A percentile compares a stretch with the other conserved stretches of the same genome.
Evolutionary conservation across 2,888 invertebrate species (phyloP).

Genomic region (Deilephila porcellus): DNA sequence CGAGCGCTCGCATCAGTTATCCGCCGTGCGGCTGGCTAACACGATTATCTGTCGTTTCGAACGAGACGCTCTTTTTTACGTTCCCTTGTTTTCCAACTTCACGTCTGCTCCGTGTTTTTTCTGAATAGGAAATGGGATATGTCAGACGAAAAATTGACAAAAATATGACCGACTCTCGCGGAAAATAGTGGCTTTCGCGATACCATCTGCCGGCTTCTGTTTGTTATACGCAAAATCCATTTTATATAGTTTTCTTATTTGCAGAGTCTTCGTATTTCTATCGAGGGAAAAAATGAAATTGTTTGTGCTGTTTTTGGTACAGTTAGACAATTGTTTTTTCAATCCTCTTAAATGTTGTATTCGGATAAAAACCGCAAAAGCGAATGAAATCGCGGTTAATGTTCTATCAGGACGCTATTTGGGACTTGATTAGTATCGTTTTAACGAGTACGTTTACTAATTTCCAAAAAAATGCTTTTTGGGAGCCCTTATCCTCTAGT

Average conservation of each 20-base stretch:
- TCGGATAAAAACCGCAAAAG: not conserved
- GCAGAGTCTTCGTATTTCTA: slow-evolving; percentile 33
- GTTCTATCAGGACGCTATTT: not conserved
- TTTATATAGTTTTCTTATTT: slow-evolving; percentile 74
- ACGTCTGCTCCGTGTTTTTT: slow-evolving; percentile 81
- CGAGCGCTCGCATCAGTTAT: slow-evolving; percentile 77
- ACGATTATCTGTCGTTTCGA: slow-evolving; percentile 83
- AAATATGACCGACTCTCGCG: slow-evolving; percentile 78
- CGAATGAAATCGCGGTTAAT: not conserved
- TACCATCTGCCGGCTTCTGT: slow-evolving; percentile 73
- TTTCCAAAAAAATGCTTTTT: slow-evolving; percentile 36
- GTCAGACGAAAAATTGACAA: slow-evolving; percentile 84
- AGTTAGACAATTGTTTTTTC: not conserved
- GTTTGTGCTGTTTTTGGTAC: slow-evolving; percentile 27
- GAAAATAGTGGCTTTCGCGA: slow-evolving; percentile 81
- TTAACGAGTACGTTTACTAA: not conserved
- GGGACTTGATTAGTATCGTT: not conserved
- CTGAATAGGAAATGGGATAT: slow-evolving; percentile 83
- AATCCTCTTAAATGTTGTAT: not conserved
- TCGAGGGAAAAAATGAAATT: slow-evolving; percentile 28
- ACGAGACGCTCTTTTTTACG: slow-evolving; percentile 80
- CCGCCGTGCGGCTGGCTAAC: slow-evolving; percentile 80
- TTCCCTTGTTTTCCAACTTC: slow-evolving; percentile 83
- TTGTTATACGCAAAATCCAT: slow-evolving; percentile 64
- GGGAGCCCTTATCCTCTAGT: slow-evolving; percentile 41